These are phyloP conservation scores for Aphelinus atriplicis DNA, from an alignment of 1,140 invertebrate genomes.

Conservation along the genomic window DNA sequence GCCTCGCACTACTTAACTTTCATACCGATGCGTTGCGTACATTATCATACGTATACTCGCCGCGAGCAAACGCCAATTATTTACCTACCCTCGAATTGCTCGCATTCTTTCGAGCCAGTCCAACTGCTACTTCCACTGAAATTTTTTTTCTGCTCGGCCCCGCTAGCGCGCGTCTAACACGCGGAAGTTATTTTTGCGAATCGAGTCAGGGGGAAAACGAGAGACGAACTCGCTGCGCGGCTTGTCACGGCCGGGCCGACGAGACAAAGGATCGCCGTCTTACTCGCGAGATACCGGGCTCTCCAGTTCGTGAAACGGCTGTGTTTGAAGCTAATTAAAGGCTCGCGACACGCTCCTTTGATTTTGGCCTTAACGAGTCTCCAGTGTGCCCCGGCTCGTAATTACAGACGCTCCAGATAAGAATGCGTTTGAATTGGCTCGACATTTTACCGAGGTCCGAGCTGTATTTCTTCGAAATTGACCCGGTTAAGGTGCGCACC, in stretches of 20 bases:
- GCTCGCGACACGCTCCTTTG: neutral
- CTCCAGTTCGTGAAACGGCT: neutral
- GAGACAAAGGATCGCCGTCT: conserved; percentile 14
- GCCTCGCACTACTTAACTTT: neutral
- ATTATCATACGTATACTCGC: conserved; percentile 1
- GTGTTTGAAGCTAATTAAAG: conserved; percentile 39
- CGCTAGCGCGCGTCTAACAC: too few species aligned
- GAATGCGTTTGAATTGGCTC: conserved; percentile 3
- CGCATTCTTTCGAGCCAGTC: neutral
- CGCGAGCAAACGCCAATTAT: conserved; percentile 21
- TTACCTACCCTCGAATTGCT: conserved; percentile 30
- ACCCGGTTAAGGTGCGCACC: too few species aligned
- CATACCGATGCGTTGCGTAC: conserved; percentile 2
- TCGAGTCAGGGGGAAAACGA: neutral
- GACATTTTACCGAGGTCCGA: neutral
- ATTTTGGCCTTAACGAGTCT: conserved; percentile 33
- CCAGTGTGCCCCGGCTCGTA: conserved; percentile 5
- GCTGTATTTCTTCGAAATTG: neutral
- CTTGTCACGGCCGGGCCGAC: neutral
- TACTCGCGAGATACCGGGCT: conserved; percentile 7
- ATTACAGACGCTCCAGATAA: conserved; percentile 11
- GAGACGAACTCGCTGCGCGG: neutral
- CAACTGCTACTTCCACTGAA: neutral
- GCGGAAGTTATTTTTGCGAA: neutral
- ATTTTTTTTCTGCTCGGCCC: neutral